Evolutionary conservation across 2,888 invertebrate genomes (phyloP), one percentile per base, ranked within the genome.

Genomic region (Pollenia griseotomentosa): DNA sequence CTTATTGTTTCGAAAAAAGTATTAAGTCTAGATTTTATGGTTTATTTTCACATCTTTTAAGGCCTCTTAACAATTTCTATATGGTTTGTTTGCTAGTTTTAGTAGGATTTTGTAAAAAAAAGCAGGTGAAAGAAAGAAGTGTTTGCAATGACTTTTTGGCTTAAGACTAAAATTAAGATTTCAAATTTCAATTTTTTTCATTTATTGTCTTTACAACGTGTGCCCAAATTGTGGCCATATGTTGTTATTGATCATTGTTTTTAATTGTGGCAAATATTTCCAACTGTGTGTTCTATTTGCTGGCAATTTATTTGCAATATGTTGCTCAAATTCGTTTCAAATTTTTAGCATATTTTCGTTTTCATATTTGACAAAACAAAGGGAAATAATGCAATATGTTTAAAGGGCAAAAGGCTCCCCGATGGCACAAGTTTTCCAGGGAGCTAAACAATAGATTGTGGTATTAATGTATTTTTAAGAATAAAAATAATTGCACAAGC

Each of bases 141-240:
- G 9, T 70, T 14, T 53, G 8, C 6, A 33, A 14, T 74, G 48
- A 61, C 66, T 61, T 65, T 61, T 68, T 68, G 33, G 44, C 59
- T 7, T 70, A 63, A 6, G 61, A 40, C 55, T 46, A 14, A 11
- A 23, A 68, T 68, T 66, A 51, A 73, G 71, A 85, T 59, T 66
- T 61, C 53, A 40, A 57, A 82, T 71, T 85, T 73, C 44, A 46
- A 73, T 51, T 73, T 44, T 23, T 16, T 19, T 11, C 7, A 42
- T 40, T 53, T 55, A 55, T 73, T 73, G 33, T 78, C 2, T 63
- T 10, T 55, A 3, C 57, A 78, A 82, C 70, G 85, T 82, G 85
- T 85, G 81, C 85, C 71, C 59, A 46, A 78, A 66, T 73, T 85
- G 77, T 73, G 81, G 57, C 85, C 85, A 85, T 85, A 82, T 85